Evolutionary conservation across 1,140 invertebrate species (phyloP), one percentile per base, ranked within the genome.

Genomic region (Chironomus striatipennis): DNA sequence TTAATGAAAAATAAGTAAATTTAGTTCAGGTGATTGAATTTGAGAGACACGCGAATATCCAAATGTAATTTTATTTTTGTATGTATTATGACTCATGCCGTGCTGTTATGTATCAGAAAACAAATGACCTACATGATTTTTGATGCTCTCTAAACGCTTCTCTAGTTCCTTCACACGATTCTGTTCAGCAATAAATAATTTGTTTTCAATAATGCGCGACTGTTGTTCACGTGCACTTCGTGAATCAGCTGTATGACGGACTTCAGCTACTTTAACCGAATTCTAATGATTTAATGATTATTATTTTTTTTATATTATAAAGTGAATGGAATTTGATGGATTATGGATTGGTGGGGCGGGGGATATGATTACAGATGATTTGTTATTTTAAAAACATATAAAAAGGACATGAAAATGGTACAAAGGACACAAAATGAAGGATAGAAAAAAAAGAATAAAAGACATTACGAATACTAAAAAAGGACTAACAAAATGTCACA

Each of bases 91-190:
- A 57, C 47, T 57, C 47, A 57, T 57, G 47, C 47, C n/a, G 47
- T 57, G 47, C 47, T 57, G n/a, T 57, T 5, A 15, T 57, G 12
- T 57, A n/a, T 57, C n/a, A 57, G n/a, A 57, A 57, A 57, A 57
- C 72, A 47, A 73, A 76, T 76, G 76, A 84, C 84, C 77, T 87
- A 92, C 90, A 85, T 92, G 90, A 85, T 92, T 90, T 80, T 90
- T 91, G 78, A 92, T 87, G 80, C 87, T 88, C 80, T 93, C 91
- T 79, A 93, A 84, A 85, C 90, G 91, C 83, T 89, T 90, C 83
- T 92, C 88, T 74, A 93, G 88, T 81, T 92, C 90, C 80, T 90
- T 90, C 81, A 91, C 89, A 73, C 92, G 86, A 79, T 94, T 93
- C 78, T 87, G 86, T 82, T 92, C 90, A 75, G 91, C 91, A 76